These are phyloP conservation scores for Passer domesticus DNA, from an alignment of 2,113 vertebrate genomes.

Conservation along the genomic window DNA sequence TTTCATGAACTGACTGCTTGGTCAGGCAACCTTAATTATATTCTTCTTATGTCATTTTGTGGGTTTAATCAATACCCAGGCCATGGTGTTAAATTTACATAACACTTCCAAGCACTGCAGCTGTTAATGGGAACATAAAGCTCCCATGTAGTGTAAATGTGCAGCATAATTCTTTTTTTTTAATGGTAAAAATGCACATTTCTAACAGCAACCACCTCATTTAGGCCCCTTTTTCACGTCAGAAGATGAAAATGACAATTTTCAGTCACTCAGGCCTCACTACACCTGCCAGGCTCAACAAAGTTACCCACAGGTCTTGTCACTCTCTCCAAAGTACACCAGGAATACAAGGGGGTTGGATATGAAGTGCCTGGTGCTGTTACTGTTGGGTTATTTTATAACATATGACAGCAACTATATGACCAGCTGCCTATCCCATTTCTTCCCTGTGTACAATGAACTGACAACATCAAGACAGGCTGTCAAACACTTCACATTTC, in stretches of 20 bases:
- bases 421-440: not conserved
- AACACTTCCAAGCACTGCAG: not conserved
- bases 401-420: not conserved
- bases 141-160: not conserved
- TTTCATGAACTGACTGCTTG: not conserved
- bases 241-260: not conserved
- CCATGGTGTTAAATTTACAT: not conserved
- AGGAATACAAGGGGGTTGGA: not conserved
- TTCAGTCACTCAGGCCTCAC: not conserved
- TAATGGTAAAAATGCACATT: not conserved
- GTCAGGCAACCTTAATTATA: not conserved
- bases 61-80: not conserved
- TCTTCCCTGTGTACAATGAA: not conserved
- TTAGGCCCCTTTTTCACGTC: not conserved
- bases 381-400: not conserved
- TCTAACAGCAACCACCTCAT: not conserved
- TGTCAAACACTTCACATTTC: not conserved
- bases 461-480: not conserved
- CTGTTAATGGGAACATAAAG: constrained; percentile 1
- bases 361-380: not conserved
- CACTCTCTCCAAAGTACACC: not conserved
- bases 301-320: not conserved
- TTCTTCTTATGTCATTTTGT: not conserved
- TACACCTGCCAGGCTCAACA: not conserved
- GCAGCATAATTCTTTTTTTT: not conserved